These are phyloP conservation scores for Myotis brandtii DNA, from an alignment of 2,113 vertebrate species.

Conservation along the genomic window DNA sequence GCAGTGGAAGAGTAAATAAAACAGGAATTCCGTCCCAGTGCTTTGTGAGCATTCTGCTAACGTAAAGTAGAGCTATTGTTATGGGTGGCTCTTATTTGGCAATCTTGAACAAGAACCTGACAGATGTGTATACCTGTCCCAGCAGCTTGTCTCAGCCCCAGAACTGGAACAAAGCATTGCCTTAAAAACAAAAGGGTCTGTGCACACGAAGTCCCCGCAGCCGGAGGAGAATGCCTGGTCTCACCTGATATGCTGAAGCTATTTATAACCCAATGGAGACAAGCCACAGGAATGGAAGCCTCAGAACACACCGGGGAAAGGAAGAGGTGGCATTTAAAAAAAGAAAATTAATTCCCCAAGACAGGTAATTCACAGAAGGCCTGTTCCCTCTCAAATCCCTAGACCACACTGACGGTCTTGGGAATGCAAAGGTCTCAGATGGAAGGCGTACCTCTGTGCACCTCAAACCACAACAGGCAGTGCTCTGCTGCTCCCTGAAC, in stretches of 20 bases:
- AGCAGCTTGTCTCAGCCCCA: neutral
- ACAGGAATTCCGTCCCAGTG: neutral
- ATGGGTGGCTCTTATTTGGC: neutral
- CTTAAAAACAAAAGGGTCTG: slow-evolving; percentile 40
- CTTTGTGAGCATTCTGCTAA: neutral
- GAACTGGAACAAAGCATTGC: neutral
- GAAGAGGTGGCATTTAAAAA: slow-evolving; percentile 22
- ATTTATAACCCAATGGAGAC: slow-evolving; percentile 70
- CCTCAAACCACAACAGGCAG: neutral
- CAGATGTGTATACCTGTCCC: neutral
- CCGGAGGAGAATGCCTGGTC: neutral
- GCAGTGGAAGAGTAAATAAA: neutral
- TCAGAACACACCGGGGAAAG: slow-evolving; percentile 10
- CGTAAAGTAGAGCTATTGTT: neutral
- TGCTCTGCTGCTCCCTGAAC: neutral
- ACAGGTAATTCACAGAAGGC: neutral
- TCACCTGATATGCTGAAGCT: slow-evolving; percentile 70
- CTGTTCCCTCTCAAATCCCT: neutral
- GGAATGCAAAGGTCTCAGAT: slow-evolving; percentile 9
- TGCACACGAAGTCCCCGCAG: neutral
- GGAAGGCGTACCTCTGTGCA: neutral
- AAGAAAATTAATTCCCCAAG: slow-evolving; percentile 18
- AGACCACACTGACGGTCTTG: neutral
- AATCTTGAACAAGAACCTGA: slow-evolving; percentile 8
- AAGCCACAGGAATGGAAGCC: slow-evolving; percentile 46